A percentile compares a stretch with the other conserved stretches of the same genome.
Evolutionary conservation across 2,888 invertebrate species (phyloP).

Genomic region (Laspeyria flexula): DNA sequence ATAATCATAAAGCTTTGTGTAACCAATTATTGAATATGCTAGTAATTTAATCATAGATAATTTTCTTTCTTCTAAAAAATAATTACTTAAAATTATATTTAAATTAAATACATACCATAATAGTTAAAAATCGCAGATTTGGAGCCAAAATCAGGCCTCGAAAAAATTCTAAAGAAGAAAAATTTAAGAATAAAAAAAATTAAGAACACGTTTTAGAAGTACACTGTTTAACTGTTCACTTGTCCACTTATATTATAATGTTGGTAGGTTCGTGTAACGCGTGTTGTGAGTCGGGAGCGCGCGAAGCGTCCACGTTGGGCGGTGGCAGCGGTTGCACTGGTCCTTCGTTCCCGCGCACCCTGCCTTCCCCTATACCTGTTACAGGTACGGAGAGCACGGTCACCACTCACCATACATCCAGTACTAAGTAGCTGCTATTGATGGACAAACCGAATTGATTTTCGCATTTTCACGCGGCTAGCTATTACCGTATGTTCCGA

Average conservation of each 20-base stretch:
- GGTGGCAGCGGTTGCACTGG: conserved; percentile 74
- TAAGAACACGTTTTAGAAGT: conserved; percentile 26
- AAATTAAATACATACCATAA: conserved; percentile 40
- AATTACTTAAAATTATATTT: too few species aligned
- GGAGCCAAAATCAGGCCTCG: conserved; percentile 19
- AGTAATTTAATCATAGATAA: too few species aligned
- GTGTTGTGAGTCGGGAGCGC: conserved; percentile 46
- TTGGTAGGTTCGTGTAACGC: conserved; percentile 52
- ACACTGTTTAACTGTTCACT: conserved; percentile 54
- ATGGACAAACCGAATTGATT: conserved; percentile 81
- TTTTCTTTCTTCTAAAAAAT: too few species aligned
- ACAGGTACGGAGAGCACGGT: conserved; percentile 78
- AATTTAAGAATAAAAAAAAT: conserved; percentile 5
- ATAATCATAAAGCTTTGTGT: too few species aligned
- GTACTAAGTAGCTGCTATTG: conserved; percentile 81
- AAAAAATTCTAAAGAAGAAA: conserved; percentile 12
- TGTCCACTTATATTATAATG: conserved; percentile 48
- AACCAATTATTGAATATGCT: too few species aligned
- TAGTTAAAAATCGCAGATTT: conserved; percentile 14
- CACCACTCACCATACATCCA: conserved; percentile 64
- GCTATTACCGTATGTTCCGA: conserved; percentile 43
- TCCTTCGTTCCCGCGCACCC: conserved; percentile 64
- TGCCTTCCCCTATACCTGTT: conserved; percentile 71
- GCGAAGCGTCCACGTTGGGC: conserved; percentile 63
- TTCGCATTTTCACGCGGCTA: conserved; percentile 65